phyloP scores from a whole-genome alignment of 2,113 vertebrate species.

The Oncorhynchus masou region DNA sequence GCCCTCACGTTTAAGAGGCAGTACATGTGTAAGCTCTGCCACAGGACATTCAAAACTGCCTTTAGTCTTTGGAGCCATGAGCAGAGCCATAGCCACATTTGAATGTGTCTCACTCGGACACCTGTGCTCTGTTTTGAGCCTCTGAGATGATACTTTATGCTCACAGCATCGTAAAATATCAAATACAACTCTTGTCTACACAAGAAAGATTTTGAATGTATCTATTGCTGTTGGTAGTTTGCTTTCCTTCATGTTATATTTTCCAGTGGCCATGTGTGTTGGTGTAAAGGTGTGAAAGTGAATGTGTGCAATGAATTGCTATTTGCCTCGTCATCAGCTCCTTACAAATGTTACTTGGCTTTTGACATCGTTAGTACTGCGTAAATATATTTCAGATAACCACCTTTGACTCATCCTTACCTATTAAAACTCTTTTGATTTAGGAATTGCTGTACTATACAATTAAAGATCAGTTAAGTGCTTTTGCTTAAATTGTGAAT shows the following conservation, averaged over 20 bases:
- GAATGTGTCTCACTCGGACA: conserved; percentile 17
- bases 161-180: not conserved
- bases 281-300: conserved; percentile 52
- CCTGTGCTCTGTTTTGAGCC: not conserved
- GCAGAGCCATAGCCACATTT: conserved; percentile 86
- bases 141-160: conserved; percentile 10
- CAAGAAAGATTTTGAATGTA: conserved; percentile 64
- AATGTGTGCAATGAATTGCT: conserved; percentile 69
- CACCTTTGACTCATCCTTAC: conserved; percentile 27
- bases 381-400: conserved; percentile 35
- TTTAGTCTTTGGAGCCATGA: conserved; percentile 99
- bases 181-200: conserved; percentile 49
- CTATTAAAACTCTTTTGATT: conserved; percentile 34
- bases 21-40: conserved; percentile 98
- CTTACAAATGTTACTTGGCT: conserved; percentile 41
- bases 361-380: conserved; percentile 36
- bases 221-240: conserved; percentile 20
- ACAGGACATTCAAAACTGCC: conserved; percentile 96
- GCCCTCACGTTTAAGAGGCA: conserved; percentile 96
- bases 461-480: conserved; percentile 51
- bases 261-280: conserved; percentile 44
- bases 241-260: conserved; percentile 60
- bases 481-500: conserved; percentile 45
- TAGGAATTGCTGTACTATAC: conserved; percentile 26
- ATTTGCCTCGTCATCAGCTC: conserved; percentile 37